Evolutionary conservation across 2,888 invertebrate species (phyloP), one percentile per base, ranked within the genome.

Genomic region (Myathropa florea): DNA sequence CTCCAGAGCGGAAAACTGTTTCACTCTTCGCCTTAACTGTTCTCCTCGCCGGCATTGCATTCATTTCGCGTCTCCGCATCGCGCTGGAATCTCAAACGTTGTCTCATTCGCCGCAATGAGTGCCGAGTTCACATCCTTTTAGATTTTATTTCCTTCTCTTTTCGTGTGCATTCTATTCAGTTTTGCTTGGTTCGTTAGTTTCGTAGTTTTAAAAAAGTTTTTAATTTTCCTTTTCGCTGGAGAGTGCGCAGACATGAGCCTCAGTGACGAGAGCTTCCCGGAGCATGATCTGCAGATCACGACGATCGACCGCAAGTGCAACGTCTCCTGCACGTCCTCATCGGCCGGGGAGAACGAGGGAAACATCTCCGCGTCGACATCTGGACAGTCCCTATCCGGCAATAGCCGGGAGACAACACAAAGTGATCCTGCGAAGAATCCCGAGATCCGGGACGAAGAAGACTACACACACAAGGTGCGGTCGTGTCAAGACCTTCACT

Each of bases 181-280:
- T 71, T 39, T 26, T 18, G n/a, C 18, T 60, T 46, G 65, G 10
- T 36, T 26, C n/a, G 55, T 63, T 33, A 21, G 28, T 73, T 68
- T 46, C 14, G 10, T 28, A 71, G 21, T 77, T 63, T 12, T n/a
- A 7, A 18, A 18, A 7, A 63, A 21, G 36, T 53, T 63, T 23
- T 63, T 65, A 30, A 63, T 79, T 73, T 59, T 18, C 10, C 10
- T 60, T 36, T 18, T 18, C 33, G 33, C 4, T 33, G 33, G n/a
- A 39, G 39, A 39, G 46, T 4, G 46, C 46, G 46, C 23, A 21
- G 12, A 65, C 3, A 92, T 92, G 92, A 92, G 90, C 77, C 76
- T 92, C 46, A 89, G 91, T 65, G 92, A 92, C 85, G 92, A 92
- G 88, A 92, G 91, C 77, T 92, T 92, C 81, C 92, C 92, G 3